These are phyloP conservation scores for Bombus waltoni DNA, from an alignment of 1,140 invertebrate species.

Conservation along the genomic window DNA sequence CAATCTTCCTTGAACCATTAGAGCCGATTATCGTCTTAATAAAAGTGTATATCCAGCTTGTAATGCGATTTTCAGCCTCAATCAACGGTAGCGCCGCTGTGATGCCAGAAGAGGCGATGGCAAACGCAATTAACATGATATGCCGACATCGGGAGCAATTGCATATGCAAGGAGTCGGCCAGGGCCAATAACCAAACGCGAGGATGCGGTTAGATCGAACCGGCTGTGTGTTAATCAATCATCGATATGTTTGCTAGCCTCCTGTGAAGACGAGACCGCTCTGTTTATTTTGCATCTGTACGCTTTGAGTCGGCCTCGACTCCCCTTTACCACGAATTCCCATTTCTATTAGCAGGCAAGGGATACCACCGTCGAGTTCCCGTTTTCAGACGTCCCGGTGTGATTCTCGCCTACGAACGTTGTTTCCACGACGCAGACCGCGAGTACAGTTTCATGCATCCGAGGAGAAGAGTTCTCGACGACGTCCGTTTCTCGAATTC, in stretches of 20 bases:
- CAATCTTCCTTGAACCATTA: too few relatives aligned
- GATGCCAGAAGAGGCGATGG: not conserved
- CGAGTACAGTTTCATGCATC: conserved; percentile 66
- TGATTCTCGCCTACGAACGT: not conserved
- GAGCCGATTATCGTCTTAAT: not conserved
- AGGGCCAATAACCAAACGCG: conserved; percentile 10
- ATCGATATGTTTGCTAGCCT: conserved; percentile 61
- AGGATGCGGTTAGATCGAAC: not conserved
- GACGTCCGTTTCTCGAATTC: conserved; percentile 58
- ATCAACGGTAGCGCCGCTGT: conserved; percentile 8
- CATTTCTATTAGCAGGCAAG: conserved; percentile 62
- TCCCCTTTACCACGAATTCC: conserved; percentile 64
- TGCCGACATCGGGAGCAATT: conserved; percentile 15
- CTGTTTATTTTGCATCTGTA: conserved; percentile 66
- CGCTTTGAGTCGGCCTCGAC: conserved; percentile 59
- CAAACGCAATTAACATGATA: conserved; percentile 48
- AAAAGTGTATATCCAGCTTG: not conserved
- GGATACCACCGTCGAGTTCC: not conserved
- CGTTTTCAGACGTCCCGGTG: not conserved
- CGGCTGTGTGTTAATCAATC: conserved; percentile 57
- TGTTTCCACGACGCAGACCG: conserved; percentile 41
- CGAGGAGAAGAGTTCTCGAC: conserved; percentile 45
- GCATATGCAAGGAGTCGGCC: conserved; percentile 42
- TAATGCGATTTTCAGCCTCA: conserved; percentile 33
- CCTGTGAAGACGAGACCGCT: conserved; percentile 54